Percentiles rank a stretch among this genome's conserved stretches.
Conservation (phyloP, 2,797 vertebrate species). For the Lagocephalus sceleratus region DNA sequence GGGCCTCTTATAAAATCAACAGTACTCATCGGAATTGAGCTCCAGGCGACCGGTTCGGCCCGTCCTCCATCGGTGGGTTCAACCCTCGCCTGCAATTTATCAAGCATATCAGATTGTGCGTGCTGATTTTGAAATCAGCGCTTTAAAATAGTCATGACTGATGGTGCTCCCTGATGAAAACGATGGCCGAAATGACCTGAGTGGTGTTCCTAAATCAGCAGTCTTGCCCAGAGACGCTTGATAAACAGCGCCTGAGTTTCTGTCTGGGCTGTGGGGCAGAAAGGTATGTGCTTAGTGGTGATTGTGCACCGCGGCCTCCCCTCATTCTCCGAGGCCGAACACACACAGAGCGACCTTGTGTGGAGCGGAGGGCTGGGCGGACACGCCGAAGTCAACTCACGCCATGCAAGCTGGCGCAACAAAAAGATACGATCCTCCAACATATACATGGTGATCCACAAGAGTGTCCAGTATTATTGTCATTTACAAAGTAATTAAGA, state of each 20-base stretch:
- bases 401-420: constrained; percentile 47
- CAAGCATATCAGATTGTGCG: constrained; percentile 42
- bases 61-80: constrained; percentile 34
- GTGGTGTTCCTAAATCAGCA: constrained; percentile 65
- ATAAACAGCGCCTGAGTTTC: constrained; percentile 64
- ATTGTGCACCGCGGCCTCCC: constrained; percentile 65
- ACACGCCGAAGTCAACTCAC: constrained; percentile 64
- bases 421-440: constrained; percentile 26
- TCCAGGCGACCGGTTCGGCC: constrained; percentile 48
- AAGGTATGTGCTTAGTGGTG: constrained; percentile 73
- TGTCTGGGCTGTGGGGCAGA: constrained; percentile 68
- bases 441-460: constrained; percentile 12
- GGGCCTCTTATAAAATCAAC: constrained; percentile 67
- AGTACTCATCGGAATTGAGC: constrained; percentile 61
- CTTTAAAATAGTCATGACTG: not conserved
- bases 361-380: constrained; percentile 58
- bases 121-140: constrained; percentile 43
- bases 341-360: constrained; percentile 81
- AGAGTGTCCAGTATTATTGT: constrained; percentile 8
- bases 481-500: constrained; percentile 7
- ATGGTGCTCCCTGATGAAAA: constrained; percentile 48
- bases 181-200: constrained; percentile 38
- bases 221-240: constrained; percentile 56
- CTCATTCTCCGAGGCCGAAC: constrained; percentile 74
- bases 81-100: constrained; percentile 49